Conservation (phyloP, 2,888 invertebrate genomes). For the Lampropteryx suffumata region DNA sequence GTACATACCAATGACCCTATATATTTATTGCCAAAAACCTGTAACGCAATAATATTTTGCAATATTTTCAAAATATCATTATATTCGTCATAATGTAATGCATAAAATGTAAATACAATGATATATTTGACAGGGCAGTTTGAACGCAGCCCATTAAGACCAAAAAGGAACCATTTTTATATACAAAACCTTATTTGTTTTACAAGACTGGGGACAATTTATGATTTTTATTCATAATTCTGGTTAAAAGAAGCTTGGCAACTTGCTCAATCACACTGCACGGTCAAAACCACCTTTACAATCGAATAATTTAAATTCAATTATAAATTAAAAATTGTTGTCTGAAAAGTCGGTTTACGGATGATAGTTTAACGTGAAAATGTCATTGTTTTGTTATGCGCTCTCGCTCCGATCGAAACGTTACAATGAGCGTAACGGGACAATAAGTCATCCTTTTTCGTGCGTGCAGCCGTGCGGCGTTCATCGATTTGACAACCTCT, state of each 20-base stretch:
- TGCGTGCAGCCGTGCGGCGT: too few species aligned
- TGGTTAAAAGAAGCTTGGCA: slow-evolving; percentile 3
- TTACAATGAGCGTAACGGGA: too few species aligned
- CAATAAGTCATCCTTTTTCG: too few species aligned
- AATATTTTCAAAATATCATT: not conserved
- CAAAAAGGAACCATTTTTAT: slow-evolving; percentile 15
- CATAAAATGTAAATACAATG: slow-evolving; percentile 8
- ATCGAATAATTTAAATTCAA: not conserved
- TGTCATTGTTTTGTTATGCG: too few species aligned
- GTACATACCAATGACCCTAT: too few species aligned
- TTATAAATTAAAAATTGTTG: too few species aligned
- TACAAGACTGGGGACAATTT: slow-evolving; percentile 20
- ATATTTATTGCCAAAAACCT: too few species aligned
- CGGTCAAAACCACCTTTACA: not conserved
- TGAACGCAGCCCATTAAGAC: slow-evolving; percentile 16
- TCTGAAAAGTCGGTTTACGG: too few species aligned
- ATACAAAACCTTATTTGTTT: slow-evolving; percentile 26
- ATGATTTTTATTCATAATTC: slow-evolving; percentile 16
- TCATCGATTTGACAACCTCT: too few species aligned
- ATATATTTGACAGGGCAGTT: slow-evolving; percentile 17
- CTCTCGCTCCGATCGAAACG: too few species aligned
- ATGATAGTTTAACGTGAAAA: too few species aligned
- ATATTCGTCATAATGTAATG: not conserved
- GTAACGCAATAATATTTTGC: too few species aligned
- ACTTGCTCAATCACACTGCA: not conserved